These are phyloP conservation scores for Hydrophis major DNA, from an alignment of 2,797 vertebrate genomes.

Conservation along the genomic window DNA sequence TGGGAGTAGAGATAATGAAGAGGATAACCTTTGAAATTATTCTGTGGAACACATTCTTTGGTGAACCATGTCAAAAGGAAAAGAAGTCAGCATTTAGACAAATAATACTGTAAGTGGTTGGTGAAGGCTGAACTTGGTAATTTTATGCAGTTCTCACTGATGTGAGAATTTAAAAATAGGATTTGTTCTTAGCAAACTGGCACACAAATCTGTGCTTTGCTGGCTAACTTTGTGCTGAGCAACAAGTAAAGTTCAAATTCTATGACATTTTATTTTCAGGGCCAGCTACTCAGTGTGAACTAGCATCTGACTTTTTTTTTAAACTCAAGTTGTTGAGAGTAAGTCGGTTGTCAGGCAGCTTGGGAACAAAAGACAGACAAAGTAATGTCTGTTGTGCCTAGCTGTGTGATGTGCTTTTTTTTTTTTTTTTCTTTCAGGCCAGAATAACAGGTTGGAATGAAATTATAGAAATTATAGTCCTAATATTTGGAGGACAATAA, in stretches of 20 bases:
- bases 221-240: conserved; percentile 32
- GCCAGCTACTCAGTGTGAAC: fast-evolving
- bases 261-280: background rate
- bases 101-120: conserved; percentile 50
- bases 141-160: conserved; percentile 66
- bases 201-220: conserved; percentile 15
- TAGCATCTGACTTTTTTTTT: background rate
- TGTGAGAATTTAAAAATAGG: conserved; percentile 69
- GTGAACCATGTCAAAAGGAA: conserved; percentile 32
- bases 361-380: background rate
- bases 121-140: conserved; percentile 67
- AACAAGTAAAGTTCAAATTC: background rate
- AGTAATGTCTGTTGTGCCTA: background rate
- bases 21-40: background rate
- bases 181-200: conserved; percentile 57
- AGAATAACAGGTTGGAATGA: background rate
- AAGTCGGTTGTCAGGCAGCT: background rate
- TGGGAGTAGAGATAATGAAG: background rate
- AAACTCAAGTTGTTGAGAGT: background rate
- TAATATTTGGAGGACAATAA: background rate
- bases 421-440: background rate
- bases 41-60: conserved; percentile 2
- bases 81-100: conserved; percentile 37
- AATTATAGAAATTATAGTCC: background rate
- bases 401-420: background rate